Evolutionary conservation across 1,140 invertebrate species (phyloP), one percentile per base, ranked within the genome.

Genomic region (Helicoverpa zea): DNA sequence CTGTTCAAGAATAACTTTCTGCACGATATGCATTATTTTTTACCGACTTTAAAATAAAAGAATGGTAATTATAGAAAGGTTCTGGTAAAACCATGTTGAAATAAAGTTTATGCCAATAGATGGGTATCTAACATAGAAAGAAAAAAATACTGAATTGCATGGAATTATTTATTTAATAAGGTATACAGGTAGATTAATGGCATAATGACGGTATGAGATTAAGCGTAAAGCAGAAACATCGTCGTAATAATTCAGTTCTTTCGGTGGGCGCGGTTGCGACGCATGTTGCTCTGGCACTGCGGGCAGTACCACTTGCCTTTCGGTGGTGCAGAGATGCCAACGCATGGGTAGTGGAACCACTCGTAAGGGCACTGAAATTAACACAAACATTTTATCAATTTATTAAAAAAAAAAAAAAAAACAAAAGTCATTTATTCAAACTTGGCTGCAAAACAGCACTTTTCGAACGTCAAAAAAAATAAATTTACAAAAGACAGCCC

Each of bases 231-330:
- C n/a, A 70, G 64, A 47, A 77, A 68, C 78, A 63, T 74, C 56
- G 64, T 63, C 76, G 51, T 76, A 61, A 30, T 4, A 76, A 12
- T 61, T 96, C 95, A 97, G 91, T 97, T 97, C 91, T 98, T 98
- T 79, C 97, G 95, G 87, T 97, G 96, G 13, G 97, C 97, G 79
- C 98, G 96, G 80, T 94, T 94, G 85, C 98, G 96, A 85, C 98
- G 98, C 98, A 99, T 99, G 83, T 98, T 97, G 77, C 97, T 96
- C 30, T 97, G 97, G 95, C 99, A 99, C 87, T 98, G 98, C 0
- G 98, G 98, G 94, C 99, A 99, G 92, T 98, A 99, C 99, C 99
- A 99, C 95, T 99, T 99, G 52, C 99, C 99, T 95, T 99, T 99
- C 0, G 99, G 99, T 14, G 99, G 98, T 80, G 98, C 98, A 0